Conservation (phyloP, 2,888 invertebrate genomes). For the Noctuana brunneofusca region DNA sequence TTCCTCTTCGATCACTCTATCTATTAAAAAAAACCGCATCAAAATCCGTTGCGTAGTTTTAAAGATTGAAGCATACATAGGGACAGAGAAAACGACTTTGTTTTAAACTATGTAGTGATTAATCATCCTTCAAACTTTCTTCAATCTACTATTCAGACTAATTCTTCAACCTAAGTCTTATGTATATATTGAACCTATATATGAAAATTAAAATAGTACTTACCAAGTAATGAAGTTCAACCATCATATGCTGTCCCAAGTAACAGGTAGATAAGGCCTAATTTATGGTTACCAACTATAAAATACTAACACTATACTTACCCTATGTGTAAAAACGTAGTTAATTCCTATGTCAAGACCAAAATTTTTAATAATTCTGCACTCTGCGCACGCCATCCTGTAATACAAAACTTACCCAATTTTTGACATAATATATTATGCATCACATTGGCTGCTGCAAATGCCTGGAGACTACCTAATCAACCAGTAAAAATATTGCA, state of each 20-base stretch:
- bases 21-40: too few relatives aligned
- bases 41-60: too few relatives aligned
- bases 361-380: not conserved
- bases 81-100: too few relatives aligned
- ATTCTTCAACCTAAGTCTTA: not conserved
- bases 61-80: too few relatives aligned
- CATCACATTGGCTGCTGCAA: not conserved
- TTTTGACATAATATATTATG: not conserved
- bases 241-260: not conserved
- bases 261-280: not conserved
- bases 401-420: constrained; percentile 21
- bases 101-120: too few relatives aligned
- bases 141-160: not conserved
- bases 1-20: too few relatives aligned
- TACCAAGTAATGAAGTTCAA: not conserved
- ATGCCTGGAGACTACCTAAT: constrained; percentile 7
- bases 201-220: not conserved
- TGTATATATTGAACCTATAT: too few relatives aligned
- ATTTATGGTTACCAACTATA: too few relatives aligned
- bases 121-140: not conserved
- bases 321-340: not conserved
- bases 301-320: not conserved
- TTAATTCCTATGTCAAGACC: not conserved
- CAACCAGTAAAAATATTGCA: constrained; percentile 8
- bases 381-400: not conserved